Conservation (phyloP, 2,797 vertebrate species). For the Aythya fuligula region DNA sequence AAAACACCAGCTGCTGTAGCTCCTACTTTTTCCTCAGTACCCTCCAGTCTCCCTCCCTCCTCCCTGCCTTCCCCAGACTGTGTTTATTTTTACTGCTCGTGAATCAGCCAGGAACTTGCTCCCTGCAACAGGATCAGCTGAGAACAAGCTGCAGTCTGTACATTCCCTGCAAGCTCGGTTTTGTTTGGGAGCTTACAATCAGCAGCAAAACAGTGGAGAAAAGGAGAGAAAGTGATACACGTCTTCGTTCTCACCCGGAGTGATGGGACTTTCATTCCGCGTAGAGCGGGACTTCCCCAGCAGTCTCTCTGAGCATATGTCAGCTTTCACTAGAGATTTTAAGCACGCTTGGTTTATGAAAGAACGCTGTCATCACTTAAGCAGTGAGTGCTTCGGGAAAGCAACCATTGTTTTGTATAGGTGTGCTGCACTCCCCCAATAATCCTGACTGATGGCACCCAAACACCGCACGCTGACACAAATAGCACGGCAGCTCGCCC, state of each 20-base stretch:
- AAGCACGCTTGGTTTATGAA: background rate
- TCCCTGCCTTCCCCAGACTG: constrained; percentile 59
- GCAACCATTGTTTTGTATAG: background rate
- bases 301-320: background rate
- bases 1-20: constrained; percentile 74
- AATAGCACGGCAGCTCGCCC: background rate
- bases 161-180: constrained; percentile 52
- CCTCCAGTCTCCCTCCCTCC: constrained; percentile 51
- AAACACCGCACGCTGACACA: background rate
- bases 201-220: constrained; percentile 50
- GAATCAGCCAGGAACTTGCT: constrained; percentile 72
- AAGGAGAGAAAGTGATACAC: constrained; percentile 42
- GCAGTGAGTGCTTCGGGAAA: background rate
- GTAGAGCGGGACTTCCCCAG: background rate
- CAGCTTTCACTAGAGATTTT: constrained; percentile 33
- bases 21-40: constrained; percentile 64
- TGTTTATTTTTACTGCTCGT: constrained; percentile 74
- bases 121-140: constrained; percentile 69
- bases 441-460: background rate
- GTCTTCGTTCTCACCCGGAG: background rate
- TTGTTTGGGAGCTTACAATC: constrained; percentile 57
- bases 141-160: constrained; percentile 69
- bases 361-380: background rate
- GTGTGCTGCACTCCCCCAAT: background rate
- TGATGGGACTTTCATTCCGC: constrained; percentile 34